Evolutionary conservation across 2,888 invertebrate species (phyloP).

Genomic region (Rutpela maculata): DNA sequence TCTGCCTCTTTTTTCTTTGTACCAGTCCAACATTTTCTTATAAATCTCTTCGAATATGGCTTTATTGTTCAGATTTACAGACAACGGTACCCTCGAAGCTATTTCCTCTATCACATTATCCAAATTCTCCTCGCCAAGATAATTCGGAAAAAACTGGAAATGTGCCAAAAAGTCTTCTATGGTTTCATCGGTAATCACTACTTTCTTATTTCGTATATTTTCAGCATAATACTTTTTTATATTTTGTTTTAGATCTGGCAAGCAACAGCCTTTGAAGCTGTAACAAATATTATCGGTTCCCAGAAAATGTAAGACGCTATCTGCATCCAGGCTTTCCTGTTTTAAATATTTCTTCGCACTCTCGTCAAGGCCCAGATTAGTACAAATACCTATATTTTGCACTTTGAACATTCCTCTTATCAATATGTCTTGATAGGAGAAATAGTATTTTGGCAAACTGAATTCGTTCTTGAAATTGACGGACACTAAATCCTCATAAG

Average conservation of each 20-base stretch:
- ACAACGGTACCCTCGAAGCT: not conserved
- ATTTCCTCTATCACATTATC: not conserved
- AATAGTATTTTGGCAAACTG: conserved; percentile 20
- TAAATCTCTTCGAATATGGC: not conserved
- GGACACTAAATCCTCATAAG: conserved; percentile 10
- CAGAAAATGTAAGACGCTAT: not conserved
- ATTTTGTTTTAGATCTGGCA: not conserved
- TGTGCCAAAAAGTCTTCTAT: conserved; percentile 2
- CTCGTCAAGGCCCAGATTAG: not conserved
- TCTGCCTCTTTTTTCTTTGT: too few relatives aligned
- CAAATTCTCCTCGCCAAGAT: not conserved
- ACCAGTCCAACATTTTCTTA: not conserved
- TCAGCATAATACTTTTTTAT: not conserved
- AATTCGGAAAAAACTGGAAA: conserved; percentile 8
- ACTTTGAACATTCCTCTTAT: too few relatives aligned
- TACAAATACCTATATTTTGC: not conserved
- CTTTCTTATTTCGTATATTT: not conserved
- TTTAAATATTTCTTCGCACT: not conserved
- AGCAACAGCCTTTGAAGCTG: not conserved
- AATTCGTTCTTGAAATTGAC: not conserved
- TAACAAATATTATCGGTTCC: not conserved
- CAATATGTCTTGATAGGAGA: not conserved
- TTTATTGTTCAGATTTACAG: not conserved
- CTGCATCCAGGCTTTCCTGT: not conserved
- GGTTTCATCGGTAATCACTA: not conserved